Conservation (phyloP, 2,888 invertebrate species). For the Conomelus anceps region DNA sequence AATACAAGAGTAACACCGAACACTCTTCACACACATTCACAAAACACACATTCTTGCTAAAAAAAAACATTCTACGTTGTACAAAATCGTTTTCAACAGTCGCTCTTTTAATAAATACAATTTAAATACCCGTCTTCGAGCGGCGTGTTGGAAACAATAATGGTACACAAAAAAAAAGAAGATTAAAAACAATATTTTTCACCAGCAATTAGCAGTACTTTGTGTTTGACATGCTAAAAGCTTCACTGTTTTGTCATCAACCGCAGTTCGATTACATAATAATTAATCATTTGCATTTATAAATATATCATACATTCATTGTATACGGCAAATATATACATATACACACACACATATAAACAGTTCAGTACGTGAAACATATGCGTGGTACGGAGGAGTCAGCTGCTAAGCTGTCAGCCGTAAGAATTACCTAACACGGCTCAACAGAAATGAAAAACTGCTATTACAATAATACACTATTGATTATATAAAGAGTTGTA, state of each 20-base stretch:
- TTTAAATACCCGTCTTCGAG: background rate
- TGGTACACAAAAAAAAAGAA: background rate
- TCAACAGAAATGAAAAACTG: background rate
- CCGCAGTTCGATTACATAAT: background rate
- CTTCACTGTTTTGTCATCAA: background rate
- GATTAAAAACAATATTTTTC: background rate
- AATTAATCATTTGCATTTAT: background rate
- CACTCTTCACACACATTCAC: background rate
- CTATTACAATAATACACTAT: slow-evolving; percentile 15
- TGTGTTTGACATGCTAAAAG: background rate
- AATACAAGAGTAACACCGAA: background rate
- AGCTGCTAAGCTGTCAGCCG: background rate
- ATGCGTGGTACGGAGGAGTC: too few species aligned
- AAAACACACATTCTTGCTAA: too few species aligned
- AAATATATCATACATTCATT: background rate
- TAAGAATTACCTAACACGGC: background rate
- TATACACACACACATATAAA: background rate
- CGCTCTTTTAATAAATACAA: background rate
- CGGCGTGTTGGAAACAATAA: background rate
- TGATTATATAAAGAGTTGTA: slow-evolving; percentile 28
- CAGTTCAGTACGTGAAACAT: background rate
- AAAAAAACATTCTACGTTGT: background rate
- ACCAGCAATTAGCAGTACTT: background rate
- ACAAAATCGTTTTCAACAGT: background rate
- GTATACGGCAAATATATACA: background rate